Conservation (phyloP, 2,797 vertebrate genomes). For the Falco columbarius region DNA sequence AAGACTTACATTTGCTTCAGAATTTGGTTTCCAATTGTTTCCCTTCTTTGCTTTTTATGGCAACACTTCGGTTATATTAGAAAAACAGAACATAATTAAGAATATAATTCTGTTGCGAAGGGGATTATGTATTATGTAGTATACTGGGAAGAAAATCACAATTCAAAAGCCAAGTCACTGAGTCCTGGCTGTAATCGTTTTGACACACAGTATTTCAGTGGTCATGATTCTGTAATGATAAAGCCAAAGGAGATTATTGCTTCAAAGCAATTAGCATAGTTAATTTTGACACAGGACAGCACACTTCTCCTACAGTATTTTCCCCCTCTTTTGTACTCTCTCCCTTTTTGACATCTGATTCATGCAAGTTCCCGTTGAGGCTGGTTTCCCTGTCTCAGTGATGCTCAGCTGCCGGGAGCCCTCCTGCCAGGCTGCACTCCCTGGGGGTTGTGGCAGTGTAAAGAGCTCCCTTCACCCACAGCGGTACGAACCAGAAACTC, state of each 20-base stretch:
- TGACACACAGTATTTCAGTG: not conserved
- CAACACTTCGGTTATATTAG: slow-evolving; percentile 12
- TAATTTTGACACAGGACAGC: slow-evolving; percentile 12
- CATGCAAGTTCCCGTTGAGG: not conserved
- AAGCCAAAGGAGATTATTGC: slow-evolving; percentile 3
- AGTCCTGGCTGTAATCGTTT: not conserved
- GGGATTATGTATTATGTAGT: not conserved
- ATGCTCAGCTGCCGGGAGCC: not conserved
- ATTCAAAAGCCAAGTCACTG: slow-evolving; percentile 25
- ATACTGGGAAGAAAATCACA: not conserved
- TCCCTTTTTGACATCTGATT: not conserved
- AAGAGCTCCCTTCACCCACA: not conserved
- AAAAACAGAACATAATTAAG: slow-evolving; percentile 54
- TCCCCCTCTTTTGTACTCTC: not conserved
- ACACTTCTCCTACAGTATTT: not conserved
- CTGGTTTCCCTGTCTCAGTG: not conserved
- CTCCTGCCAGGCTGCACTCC: not conserved
- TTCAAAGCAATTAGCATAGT: slow-evolving; percentile 16
- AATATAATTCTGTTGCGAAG: slow-evolving; percentile 1
- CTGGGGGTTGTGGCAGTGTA: not conserved
- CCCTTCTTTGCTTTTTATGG: slow-evolving; percentile 21
- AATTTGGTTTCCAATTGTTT: slow-evolving; percentile 64
- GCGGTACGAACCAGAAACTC: not conserved
- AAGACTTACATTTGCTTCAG: slow-evolving; percentile 39
- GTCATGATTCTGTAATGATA: not conserved